Percentiles rank a stretch among this genome's conserved stretches.
These are phyloP conservation scores for Lithodes maja DNA, from an alignment of 2,888 invertebrate genomes.

Conservation along the genomic window DNA sequence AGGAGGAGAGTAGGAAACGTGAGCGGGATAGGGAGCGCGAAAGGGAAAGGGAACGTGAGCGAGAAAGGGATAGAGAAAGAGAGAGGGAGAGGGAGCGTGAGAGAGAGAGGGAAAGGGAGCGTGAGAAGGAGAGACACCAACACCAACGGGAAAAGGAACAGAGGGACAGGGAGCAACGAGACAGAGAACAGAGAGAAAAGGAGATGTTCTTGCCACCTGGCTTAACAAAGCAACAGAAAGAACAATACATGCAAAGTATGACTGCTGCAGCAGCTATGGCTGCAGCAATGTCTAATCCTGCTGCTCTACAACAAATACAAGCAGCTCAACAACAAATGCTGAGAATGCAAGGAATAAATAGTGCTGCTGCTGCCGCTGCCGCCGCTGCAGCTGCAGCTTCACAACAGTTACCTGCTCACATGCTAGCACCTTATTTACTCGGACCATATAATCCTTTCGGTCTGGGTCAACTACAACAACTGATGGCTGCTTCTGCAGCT, in stretches of 20 bases:
- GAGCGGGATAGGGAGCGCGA: constrained; percentile 68
- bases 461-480: constrained; percentile 66
- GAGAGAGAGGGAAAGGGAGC: constrained; percentile 67
- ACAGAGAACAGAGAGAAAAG: constrained; percentile 68
- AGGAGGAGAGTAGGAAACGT: constrained; percentile 56
- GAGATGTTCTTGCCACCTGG: constrained; percentile 70
- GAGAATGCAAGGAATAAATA: constrained; percentile 67
- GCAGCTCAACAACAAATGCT: constrained; percentile 70
- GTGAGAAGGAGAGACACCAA: constrained; percentile 64
- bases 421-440: constrained; percentile 66
- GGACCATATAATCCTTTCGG: constrained; percentile 70
- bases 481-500: constrained; percentile 69
- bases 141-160: constrained; percentile 61
- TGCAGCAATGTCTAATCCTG: constrained; percentile 69
- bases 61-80: constrained; percentile 66
- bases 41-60: constrained; percentile 63
- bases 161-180: constrained; percentile 62
- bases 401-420: constrained; percentile 68
- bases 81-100: constrained; percentile 67
- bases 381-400: constrained; percentile 68
- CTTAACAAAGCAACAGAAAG: constrained; percentile 70
- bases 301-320: constrained; percentile 69
- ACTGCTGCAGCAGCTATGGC: constrained; percentile 70
- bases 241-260: constrained; percentile 70
- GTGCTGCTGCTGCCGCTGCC: constrained; percentile 55